Conservation (phyloP, 2,888 invertebrate genomes). For the Noctua janthina region DNA sequence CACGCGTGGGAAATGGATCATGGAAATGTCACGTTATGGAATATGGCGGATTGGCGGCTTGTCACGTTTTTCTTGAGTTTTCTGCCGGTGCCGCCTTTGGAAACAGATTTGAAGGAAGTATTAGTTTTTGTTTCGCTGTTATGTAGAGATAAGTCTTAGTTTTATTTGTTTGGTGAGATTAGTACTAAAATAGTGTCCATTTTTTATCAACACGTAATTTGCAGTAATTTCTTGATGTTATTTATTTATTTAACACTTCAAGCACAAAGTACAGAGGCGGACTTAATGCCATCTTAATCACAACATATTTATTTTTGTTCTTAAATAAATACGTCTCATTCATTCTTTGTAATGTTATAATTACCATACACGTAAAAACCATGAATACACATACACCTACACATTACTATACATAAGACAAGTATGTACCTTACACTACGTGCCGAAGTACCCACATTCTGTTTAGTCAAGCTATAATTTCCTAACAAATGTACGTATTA, state of each 20-base stretch:
- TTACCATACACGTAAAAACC: neutral
- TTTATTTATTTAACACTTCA: no score
- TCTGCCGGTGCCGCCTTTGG: conserved; percentile 43
- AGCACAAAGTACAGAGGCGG: no score
- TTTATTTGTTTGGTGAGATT: neutral
- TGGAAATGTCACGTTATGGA: conserved; percentile 47
- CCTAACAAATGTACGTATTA: conserved; percentile 47
- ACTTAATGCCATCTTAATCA: no score
- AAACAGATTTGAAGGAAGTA: conserved; percentile 5
- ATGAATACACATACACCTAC: conserved; percentile 7
- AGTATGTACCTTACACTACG: conserved; percentile 30
- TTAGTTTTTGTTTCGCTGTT: conserved; percentile 8
- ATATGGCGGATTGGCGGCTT: conserved; percentile 41
- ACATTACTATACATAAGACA: conserved; percentile 16
- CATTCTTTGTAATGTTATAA: neutral
- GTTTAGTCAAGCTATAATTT: conserved; percentile 51
- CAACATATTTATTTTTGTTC: no score
- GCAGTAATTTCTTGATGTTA: neutral
- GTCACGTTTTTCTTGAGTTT: conserved; percentile 50
- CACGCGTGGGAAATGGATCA: conserved; percentile 65
- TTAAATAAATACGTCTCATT: neutral
- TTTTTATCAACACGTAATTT: neutral
- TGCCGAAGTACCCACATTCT: conserved; percentile 22
- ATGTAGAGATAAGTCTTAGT: neutral
- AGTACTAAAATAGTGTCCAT: neutral